Conservation (phyloP, 1,140 invertebrate species). For the Thrips palmi region DNA sequence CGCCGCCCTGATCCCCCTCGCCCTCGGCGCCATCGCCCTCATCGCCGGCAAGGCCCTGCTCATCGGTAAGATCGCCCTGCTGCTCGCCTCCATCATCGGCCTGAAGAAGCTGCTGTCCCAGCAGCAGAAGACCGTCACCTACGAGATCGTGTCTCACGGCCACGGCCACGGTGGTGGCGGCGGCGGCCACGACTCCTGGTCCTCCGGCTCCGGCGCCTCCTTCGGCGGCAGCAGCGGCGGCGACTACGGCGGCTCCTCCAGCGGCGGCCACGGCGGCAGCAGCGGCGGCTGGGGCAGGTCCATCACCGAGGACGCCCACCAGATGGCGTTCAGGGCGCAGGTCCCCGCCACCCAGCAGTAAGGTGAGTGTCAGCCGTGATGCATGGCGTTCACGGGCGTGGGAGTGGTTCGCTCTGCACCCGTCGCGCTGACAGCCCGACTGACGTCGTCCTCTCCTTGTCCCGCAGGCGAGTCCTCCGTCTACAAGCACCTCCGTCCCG, state of each 20-base stretch:
- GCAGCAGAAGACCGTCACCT: constrained; percentile 63
- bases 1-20: constrained; percentile 52
- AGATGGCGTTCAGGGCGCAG: constrained; percentile 54
- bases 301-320: constrained; percentile 46
- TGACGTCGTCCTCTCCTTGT: no score
- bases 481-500: no score
- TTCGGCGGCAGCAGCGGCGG: constrained; percentile 20
- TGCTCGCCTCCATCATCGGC: constrained; percentile 61
- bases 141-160: constrained; percentile 66
- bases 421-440: no score
- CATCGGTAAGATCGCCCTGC: constrained; percentile 64
- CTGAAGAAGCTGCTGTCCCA: constrained; percentile 52
- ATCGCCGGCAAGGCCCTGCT: constrained; percentile 69
- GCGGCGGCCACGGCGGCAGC: constrained; percentile 21
- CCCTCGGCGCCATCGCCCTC: constrained; percentile 57
- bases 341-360: constrained; percentile 26
- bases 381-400: no score
- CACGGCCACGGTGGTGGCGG: constrained; percentile 39
- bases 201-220: constrained; percentile 26
- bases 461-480: no score
- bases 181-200: constrained; percentile 26
- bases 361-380: no score
- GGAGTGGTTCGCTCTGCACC: no score
- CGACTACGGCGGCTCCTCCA: constrained; percentile 10
- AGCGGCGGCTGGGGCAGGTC: constrained; percentile 47